Conservation (phyloP, 2,113 vertebrate genomes). For the Recurvirostra avosetta region DNA sequence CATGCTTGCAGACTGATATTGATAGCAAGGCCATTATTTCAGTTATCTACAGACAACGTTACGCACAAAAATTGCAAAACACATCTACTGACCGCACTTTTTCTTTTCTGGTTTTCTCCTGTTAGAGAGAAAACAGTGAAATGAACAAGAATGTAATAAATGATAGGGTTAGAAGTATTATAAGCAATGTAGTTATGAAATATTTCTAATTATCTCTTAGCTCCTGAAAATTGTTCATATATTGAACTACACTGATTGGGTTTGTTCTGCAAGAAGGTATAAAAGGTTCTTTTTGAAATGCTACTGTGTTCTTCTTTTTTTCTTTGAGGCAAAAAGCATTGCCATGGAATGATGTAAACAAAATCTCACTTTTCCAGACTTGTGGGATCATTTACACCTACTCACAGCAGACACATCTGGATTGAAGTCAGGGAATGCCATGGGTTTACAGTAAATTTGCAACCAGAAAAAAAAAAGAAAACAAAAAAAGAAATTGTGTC, state of each 20-base stretch:
- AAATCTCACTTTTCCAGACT: background rate
- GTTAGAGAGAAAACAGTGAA: rapidly evolving
- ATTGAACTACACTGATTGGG: background rate
- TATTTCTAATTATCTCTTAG: background rate
- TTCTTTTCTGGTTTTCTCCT: background rate
- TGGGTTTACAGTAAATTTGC: background rate
- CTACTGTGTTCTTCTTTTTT: background rate
- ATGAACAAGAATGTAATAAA: background rate
- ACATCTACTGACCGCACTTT: background rate
- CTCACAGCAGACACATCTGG: background rate
- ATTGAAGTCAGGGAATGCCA: background rate
- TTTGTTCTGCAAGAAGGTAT: background rate
- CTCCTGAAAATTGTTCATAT: background rate
- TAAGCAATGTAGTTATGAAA: background rate
- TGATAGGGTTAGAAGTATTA: background rate
- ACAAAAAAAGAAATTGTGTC: background rate
- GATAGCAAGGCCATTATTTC: background rate
- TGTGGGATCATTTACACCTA: background rate
- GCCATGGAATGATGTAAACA: background rate
- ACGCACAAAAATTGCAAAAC: background rate
- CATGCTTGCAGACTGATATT: background rate
- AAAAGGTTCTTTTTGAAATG: background rate
- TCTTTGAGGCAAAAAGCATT: background rate
- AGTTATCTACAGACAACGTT: background rate
- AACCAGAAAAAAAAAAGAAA: background rate